Conservation (phyloP, 2,797 vertebrate genomes). For the Centropyge bicolor region DNA sequence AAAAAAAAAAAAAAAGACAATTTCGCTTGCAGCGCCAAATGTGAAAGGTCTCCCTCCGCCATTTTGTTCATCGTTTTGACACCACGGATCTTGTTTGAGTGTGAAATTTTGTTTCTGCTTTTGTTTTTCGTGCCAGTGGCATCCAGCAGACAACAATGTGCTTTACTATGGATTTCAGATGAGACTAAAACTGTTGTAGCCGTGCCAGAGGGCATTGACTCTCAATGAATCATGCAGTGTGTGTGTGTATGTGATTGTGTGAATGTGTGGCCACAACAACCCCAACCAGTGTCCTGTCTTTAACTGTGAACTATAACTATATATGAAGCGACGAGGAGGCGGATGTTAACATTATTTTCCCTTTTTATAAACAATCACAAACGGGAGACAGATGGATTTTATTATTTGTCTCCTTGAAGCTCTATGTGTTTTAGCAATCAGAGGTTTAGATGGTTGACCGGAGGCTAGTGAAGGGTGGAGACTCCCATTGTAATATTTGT, state of each 20-base stretch:
- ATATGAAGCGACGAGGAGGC: slow-evolving; percentile 46
- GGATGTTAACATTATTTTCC: slow-evolving; percentile 54
- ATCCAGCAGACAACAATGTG: slow-evolving; percentile 73
- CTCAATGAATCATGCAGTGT: slow-evolving; percentile 64
- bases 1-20: slow-evolving; percentile 46
- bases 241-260: slow-evolving; percentile 29
- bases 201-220: slow-evolving; percentile 65
- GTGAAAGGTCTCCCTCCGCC: slow-evolving; percentile 67
- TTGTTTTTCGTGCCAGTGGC: slow-evolving; percentile 63
- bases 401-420: slow-evolving; percentile 56
- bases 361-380: slow-evolving; percentile 57
- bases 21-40: slow-evolving; percentile 67
- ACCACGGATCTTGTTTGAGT: slow-evolving; percentile 63
- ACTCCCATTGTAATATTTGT: slow-evolving; percentile 36
- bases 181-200: slow-evolving; percentile 66
- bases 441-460: slow-evolving; percentile 46
- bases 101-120: slow-evolving; percentile 66
- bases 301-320: slow-evolving; percentile 77
- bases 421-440: slow-evolving; percentile 65
- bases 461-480: slow-evolving; percentile 47
- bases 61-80: slow-evolving; percentile 60
- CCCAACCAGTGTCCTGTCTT: slow-evolving; percentile 75
- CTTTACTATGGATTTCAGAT: slow-evolving; percentile 70
- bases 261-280: slow-evolving; percentile 66
- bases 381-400: slow-evolving; percentile 53